phyloP scores from a whole-genome alignment of 2,888 invertebrate genomes.

The Byasa hedistus region DNA sequence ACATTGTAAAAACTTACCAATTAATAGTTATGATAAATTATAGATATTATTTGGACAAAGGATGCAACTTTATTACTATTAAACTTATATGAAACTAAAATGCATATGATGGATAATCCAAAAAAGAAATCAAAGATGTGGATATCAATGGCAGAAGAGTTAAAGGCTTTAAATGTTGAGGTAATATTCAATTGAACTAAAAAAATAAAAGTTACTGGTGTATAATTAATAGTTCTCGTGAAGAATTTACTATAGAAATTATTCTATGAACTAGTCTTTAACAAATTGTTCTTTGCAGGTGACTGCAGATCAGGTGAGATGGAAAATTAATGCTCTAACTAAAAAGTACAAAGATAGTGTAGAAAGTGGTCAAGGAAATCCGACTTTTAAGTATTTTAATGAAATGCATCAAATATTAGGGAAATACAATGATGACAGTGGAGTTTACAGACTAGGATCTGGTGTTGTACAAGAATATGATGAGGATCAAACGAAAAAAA shows the following conservation, averaged over 20 bases:
- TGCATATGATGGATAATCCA: conserved; percentile 61
- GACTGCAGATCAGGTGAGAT: conserved; percentile 61
- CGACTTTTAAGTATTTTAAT: conserved; percentile 60
- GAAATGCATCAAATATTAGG: conserved; percentile 66
- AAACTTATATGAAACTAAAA: conserved; percentile 61
- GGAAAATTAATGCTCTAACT: conserved; percentile 65
- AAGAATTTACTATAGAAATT: too few relatives aligned
- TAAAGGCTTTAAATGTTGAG: conserved; percentile 56
- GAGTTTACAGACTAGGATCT: conserved; percentile 55
- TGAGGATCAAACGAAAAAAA: conserved; percentile 45
- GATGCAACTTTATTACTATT: conserved; percentile 57
- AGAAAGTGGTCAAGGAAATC: conserved; percentile 54
- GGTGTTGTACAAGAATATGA: conserved; percentile 49
- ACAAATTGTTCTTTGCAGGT: conserved; percentile 44
- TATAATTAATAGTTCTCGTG: too few relatives aligned
- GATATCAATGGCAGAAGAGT: conserved; percentile 60
- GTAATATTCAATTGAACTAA: conserved; percentile 35
- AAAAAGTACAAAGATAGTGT: conserved; percentile 64
- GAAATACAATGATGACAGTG: conserved; percentile 48
- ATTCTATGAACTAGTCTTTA: too few relatives aligned
- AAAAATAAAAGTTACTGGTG: background rate
- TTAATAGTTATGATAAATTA: background rate
- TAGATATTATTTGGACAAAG: conserved; percentile 62
- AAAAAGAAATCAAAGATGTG: conserved; percentile 68
- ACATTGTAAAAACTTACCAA: background rate